A percentile compares a stretch with the other conserved stretches of the same genome.
phyloP scores from a whole-genome alignment of 2,888 invertebrate genomes.

The Agriopis leucophaearia region DNA sequence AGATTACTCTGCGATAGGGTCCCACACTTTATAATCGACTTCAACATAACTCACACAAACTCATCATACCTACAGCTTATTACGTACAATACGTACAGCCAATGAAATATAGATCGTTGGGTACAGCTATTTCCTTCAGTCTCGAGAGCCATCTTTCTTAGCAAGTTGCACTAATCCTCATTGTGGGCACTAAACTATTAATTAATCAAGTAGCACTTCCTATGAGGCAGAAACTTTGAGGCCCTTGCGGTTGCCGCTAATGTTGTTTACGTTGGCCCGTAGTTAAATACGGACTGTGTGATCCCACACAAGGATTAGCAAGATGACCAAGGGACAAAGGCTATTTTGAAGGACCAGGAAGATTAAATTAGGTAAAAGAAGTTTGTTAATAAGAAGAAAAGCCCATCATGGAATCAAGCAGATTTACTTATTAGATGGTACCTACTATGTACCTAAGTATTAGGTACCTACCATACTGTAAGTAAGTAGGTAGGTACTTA shows the following conservation, averaged over 20 bases:
- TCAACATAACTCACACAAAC: no score
- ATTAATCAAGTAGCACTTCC: conserved; percentile 65
- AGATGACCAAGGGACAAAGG: conserved; percentile 38
- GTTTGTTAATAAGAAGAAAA: not conserved
- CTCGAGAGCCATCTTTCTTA: conserved; percentile 55
- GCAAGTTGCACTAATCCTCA: conserved; percentile 60
- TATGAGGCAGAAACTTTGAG: conserved; percentile 60
- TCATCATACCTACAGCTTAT: no score
- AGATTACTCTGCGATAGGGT: no score
- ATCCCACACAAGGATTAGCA: conserved; percentile 53
- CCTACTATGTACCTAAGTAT: no score
- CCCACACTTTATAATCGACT: no score
- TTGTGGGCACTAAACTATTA: conserved; percentile 63
- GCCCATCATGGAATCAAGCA: no score
- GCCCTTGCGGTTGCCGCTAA: conserved; percentile 69
- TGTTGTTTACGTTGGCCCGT: conserved; percentile 73
- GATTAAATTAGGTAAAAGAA: conserved; percentile 17
- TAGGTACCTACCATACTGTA: no score
- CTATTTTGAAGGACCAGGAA: conserved; percentile 29
- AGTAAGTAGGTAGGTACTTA: no score
- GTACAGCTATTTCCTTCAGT: conserved; percentile 44
- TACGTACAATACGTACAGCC: no score
- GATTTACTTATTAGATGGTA: not conserved
- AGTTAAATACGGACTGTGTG: conserved; percentile 67
- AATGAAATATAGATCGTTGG: no score